Evolutionary conservation across 2,797 vertebrate genomes (phyloP).

Genomic region (Amblyraja radiata): DNA sequence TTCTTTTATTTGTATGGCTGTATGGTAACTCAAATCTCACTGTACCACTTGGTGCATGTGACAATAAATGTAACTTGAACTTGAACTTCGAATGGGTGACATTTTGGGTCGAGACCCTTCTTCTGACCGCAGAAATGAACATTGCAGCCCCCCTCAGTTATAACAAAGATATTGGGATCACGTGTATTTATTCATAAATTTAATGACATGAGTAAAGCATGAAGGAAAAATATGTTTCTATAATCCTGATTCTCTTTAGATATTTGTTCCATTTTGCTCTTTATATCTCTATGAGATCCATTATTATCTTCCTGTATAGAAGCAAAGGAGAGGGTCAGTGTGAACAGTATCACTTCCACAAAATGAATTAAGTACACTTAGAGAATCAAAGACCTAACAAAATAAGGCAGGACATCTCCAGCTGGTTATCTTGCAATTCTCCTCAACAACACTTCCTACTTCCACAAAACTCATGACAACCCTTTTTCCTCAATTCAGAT

Average conservation of each 20-base stretch:
- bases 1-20: no score
- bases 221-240: background rate
- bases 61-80: no score
- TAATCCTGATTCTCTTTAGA: background rate
- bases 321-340: background rate
- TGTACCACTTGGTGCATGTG: no score
- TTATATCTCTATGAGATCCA: no score
- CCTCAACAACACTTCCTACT: background rate
- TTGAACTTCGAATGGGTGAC: no score
- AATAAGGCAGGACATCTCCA: background rate
- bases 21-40: no score
- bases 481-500: background rate
- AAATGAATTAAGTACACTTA: background rate
- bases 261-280: background rate
- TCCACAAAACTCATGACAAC: background rate
- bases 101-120: no score
- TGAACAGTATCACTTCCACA: background rate
- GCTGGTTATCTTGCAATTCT: background rate
- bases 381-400: background rate
- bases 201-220: background rate
- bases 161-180: background rate
- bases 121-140: no score
- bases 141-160: no score
- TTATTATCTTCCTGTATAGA: background rate
- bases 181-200: background rate